Base-by-base conservation (phyloP, 1,140 invertebrate species). In the Hyposmocoma kahamanoa region DNA sequence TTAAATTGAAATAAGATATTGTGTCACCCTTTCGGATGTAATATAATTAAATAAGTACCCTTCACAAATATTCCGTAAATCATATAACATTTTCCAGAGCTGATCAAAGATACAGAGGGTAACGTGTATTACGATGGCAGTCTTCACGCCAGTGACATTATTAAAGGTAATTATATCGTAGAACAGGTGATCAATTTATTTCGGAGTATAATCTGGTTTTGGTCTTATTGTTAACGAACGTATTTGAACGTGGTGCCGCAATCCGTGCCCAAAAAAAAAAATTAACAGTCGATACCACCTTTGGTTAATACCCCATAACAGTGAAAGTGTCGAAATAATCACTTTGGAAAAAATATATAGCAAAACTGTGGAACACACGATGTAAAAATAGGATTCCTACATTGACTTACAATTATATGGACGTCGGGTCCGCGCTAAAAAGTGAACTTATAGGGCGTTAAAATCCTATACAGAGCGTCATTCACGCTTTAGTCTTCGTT, bases 61-160 rank as follows among this genome's bases (percentile, higher is more conserved):
- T n/a, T n/a, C n/a, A n/a, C n/a, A n/a, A n/a, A n/a, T n/a, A n/a
- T n/a, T n/a, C n/a, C n/a, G n/a, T n/a, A n/a, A n/a, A n/a, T n/a
- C n/a, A n/a, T n/a, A n/a, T n/a, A n/a, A n/a, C n/a, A n/a, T n/a
- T 41, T 63, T 64, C 22, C 47, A 83, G 75, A 78, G 39, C n/a
- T 76, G 11, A 73, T 55, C 22, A 66, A 63, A 3, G 80, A 84
- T 44, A 56, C 55, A 0, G 75, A 75, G 52, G 80, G 80, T 0
- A 81, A 63, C 1, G 62, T 84, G 0, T 84, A 80, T 32, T 84
- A 59, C 17, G 80, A 84, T 3, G 75, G 80, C 5, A 84, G 80
- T 32, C 36, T 84, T 10, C 80, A 84, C 20, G 58, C 66, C 1
- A 84, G 80, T 47, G 73, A 81, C 26, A 50, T 76, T 19, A 22